A percentile compares a stretch with the other conserved stretches of the same genome.
Conservation (phyloP, 2,888 invertebrate genomes). For the Labia minor region DNA sequence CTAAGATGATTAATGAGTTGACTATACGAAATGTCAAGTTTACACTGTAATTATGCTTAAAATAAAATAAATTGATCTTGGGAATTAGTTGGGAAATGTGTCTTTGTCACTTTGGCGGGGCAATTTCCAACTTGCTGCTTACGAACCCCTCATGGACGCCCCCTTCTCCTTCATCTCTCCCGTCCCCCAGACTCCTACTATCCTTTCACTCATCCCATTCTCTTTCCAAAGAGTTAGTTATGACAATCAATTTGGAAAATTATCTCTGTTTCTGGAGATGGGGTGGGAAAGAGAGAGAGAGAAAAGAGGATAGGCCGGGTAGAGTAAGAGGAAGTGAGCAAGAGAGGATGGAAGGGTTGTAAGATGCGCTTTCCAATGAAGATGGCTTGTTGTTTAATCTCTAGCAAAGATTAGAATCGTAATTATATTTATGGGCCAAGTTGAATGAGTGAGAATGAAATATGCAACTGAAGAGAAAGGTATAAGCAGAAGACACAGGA, state of each 20-base stretch:
- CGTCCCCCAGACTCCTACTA: no score
- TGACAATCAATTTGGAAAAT: conserved; percentile 5
- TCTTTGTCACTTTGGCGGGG: conserved; percentile 2
- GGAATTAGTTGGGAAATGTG: conserved; percentile 13
- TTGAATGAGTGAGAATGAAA: background rate
- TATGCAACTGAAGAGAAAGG: background rate
- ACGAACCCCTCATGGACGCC: no score
- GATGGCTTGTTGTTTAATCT: conserved; percentile 3
- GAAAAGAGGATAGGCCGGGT: no score
- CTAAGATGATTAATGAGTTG: background rate
- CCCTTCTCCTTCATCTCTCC: no score
- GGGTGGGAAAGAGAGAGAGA: no score
- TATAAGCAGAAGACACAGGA: no score
- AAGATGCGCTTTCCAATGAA: no score
- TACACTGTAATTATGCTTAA: conserved; percentile 3
- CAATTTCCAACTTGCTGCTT: background rate
- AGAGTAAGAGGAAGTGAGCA: no score
- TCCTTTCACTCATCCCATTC: background rate
- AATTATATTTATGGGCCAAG: conserved; percentile 8
- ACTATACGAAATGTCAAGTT: conserved; percentile 2
- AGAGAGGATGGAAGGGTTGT: no score
- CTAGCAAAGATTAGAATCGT: background rate
- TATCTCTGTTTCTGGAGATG: background rate
- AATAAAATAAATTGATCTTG: conserved; percentile 7
- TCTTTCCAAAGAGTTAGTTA: background rate